Conservation (phyloP, 2,888 invertebrate genomes). For the Ichneumon xanthorius region DNA sequence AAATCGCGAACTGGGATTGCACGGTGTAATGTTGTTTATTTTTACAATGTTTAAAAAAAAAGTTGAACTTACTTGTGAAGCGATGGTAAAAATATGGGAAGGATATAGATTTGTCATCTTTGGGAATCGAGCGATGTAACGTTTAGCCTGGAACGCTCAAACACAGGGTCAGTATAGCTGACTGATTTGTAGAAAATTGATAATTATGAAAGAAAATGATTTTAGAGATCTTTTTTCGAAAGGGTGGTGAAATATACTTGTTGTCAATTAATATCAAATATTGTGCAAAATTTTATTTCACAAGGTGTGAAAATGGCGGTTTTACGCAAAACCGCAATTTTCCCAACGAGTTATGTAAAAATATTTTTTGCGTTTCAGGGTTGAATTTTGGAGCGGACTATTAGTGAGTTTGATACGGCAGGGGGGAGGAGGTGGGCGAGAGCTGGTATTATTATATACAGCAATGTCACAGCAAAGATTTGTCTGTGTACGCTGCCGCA, state of each 20-base stretch:
- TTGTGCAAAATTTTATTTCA: too few species aligned
- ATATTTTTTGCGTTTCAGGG: too few species aligned
- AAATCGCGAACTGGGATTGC: neutral
- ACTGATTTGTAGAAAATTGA: too few species aligned
- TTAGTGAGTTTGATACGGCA: neutral
- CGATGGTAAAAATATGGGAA: neutral
- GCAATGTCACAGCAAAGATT: constrained; percentile 8
- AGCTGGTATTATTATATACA: neutral
- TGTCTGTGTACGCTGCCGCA: constrained; percentile 15
- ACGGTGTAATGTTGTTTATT: neutral
- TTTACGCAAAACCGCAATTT: too few species aligned
- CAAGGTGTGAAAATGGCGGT: too few species aligned
- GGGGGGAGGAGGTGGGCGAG: too few species aligned
- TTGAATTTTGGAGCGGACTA: neutral
- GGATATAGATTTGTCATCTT: neutral
- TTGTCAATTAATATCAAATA: too few species aligned
- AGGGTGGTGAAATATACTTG: neutral
- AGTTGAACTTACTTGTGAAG: neutral
- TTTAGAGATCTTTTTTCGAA: neutral
- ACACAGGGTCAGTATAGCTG: too few species aligned
- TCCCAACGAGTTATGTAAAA: too few species aligned
- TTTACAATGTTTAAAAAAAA: neutral
- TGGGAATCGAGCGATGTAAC: neutral
- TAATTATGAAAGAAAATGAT: too few species aligned
- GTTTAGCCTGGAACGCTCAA: too few species aligned